Evolutionary conservation across 2,888 invertebrate genomes (phyloP).

Genomic region (Eugnorisma glareosa): DNA sequence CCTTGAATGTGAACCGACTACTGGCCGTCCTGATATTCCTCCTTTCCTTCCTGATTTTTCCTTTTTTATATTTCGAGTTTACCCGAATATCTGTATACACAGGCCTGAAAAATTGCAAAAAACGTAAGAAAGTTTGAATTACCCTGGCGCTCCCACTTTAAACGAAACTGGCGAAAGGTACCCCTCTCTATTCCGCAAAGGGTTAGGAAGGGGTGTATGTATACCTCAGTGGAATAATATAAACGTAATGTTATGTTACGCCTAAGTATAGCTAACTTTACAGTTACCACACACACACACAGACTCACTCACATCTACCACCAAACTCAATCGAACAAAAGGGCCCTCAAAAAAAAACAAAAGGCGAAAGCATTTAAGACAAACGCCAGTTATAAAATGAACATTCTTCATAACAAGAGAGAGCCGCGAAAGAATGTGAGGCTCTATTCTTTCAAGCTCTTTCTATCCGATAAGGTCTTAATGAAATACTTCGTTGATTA

Average conservation of each 20-base stretch:
- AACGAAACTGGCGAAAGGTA: neutral
- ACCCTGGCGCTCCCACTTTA: no score
- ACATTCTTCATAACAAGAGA: conserved; percentile 89
- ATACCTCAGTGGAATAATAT: neutral
- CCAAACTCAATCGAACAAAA: conserved; percentile 25
- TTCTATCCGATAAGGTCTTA: conserved; percentile 83
- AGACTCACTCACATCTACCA: neutral
- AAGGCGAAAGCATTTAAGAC: conserved; percentile 77
- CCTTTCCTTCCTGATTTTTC: no score
- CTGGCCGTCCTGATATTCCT: no score
- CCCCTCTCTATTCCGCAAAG: neutral
- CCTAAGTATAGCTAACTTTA: neutral
- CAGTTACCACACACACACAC: neutral
- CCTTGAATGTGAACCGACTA: no score
- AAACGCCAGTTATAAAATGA: conserved; percentile 85
- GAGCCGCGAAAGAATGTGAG: conserved; percentile 84
- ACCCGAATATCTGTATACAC: no score
- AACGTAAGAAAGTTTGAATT: no score
- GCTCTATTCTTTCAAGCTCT: conserved; percentile 84
- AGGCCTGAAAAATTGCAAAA: no score
- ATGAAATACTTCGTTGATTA: conserved; percentile 90
- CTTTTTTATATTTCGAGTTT: no score
- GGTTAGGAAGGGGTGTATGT: neutral
- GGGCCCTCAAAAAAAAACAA: conserved; percentile 67
- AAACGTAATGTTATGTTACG: neutral